A percentile compares a stretch with the other conserved stretches of the same genome.
phyloP scores from a whole-genome alignment of 1,140 invertebrate genomes.

The Maconellicoccus hirsutus region DNA sequence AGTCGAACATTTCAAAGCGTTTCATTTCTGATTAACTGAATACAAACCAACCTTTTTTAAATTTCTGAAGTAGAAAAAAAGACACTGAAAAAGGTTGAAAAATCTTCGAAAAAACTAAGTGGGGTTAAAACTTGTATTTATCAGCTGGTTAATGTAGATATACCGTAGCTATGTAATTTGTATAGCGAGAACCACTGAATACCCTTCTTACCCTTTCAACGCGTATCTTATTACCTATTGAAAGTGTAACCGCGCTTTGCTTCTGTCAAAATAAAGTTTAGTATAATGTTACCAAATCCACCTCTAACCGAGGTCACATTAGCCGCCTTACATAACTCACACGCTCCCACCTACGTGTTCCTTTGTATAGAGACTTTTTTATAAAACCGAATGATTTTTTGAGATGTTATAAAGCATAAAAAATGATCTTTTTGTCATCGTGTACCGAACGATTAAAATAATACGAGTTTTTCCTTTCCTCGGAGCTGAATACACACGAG shows the following conservation, averaged over 20 bases:
- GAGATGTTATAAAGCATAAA: background rate
- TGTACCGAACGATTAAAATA: too few species aligned
- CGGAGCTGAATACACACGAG: background rate
- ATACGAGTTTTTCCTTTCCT: background rate
- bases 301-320: background rate
- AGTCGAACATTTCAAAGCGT: background rate
- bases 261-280: conserved; percentile 9
- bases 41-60: background rate
- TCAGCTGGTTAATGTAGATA: too few species aligned
- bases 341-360: background rate
- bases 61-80: background rate
- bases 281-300: background rate
- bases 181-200: background rate
- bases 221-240: background rate
- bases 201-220: background rate
- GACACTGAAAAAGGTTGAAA: background rate
- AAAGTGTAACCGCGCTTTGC: background rate
- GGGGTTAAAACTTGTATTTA: background rate
- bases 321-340: background rate
- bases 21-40: background rate
- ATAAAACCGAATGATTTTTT: background rate
- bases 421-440: conserved; percentile 1
- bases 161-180: background rate
- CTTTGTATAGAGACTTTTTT: too few species aligned
- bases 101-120: background rate